phyloP scores from a whole-genome alignment of 2,797 vertebrate genomes.

The Erpetoichthys calabaricus region DNA sequence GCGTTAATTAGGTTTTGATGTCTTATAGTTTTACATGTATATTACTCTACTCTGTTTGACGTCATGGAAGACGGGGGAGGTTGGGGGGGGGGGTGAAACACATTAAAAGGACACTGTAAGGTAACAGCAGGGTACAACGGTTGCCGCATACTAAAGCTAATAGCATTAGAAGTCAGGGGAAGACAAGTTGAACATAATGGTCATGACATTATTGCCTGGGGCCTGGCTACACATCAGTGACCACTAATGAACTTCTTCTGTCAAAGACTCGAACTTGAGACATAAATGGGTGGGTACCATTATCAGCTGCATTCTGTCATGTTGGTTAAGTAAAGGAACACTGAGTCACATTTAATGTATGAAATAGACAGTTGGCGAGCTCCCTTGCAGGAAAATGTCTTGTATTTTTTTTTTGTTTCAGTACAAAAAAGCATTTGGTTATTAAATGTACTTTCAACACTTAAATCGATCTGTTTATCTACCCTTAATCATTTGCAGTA shows the following conservation, averaged over 20 bases:
- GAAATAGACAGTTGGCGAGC: too few relatives aligned
- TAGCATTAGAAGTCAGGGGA: conserved; percentile 2
- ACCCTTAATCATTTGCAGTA: too few relatives aligned
- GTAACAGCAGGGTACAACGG: neutral
- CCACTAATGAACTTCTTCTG: conserved; percentile 47
- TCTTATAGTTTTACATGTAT: conserved; percentile 21
- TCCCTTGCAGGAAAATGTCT: too few relatives aligned
- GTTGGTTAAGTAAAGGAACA: conserved; percentile 17
- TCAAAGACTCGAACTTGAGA: conserved; percentile 34
- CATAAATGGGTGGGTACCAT: conserved; percentile 29
- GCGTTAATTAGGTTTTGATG: conserved; percentile 29
- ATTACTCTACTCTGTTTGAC: conserved; percentile 18
- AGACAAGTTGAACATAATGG: conserved; percentile 22
- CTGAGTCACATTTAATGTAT: too few relatives aligned
- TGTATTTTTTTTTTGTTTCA: too few relatives aligned
- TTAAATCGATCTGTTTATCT: too few relatives aligned
- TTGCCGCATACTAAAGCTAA: conserved; percentile 6
- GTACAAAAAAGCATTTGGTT: too few relatives aligned
- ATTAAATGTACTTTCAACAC: too few relatives aligned
- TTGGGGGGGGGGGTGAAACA: too few relatives aligned
- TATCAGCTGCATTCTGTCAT: conserved; percentile 35
- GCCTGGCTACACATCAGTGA: conserved; percentile 36
- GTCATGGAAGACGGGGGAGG: conserved; percentile 22
- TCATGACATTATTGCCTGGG: conserved; percentile 31
- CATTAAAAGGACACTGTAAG: neutral